A percentile compares a stretch with the other conserved stretches of the same genome.
Evolutionary conservation across 1,140 invertebrate species (phyloP).

Genomic region (Drosophila sechellia): DNA sequence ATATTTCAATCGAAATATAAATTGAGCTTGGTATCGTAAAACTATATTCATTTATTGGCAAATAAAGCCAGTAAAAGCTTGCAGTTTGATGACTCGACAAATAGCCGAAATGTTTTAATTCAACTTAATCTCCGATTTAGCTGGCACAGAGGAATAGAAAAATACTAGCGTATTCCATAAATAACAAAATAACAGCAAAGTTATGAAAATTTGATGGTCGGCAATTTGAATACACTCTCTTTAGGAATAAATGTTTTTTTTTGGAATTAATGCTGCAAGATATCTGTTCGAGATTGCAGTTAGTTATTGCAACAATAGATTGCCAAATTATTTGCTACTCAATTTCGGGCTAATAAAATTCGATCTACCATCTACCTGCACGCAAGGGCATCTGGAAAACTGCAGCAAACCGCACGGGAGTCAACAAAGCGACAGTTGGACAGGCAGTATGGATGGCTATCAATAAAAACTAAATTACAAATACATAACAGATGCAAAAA

Average conservation of each 20-base stretch:
- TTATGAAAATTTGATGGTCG: background rate
- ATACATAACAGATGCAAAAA: constrained; percentile 66
- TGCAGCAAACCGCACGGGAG: constrained; percentile 28
- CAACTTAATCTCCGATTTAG: constrained; percentile 3
- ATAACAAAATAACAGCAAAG: constrained; percentile 37
- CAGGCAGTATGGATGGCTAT: constrained; percentile 28
- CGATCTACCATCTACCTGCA: background rate
- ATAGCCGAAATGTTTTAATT: constrained; percentile 6
- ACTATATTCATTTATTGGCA: background rate
- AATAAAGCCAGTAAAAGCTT: background rate
- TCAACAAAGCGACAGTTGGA: constrained; percentile 33
- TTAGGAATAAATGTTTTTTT: too few species aligned
- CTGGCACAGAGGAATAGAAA: constrained; percentile 4
- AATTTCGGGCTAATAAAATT: constrained; percentile 6
- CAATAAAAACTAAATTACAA: constrained; percentile 73
- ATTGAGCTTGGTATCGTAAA: background rate
- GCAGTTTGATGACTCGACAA: constrained; percentile 4
- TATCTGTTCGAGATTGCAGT: constrained; percentile 8
- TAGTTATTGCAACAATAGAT: constrained; percentile 22
- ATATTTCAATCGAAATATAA: background rate
- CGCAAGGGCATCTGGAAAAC: background rate
- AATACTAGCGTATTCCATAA: constrained; percentile 16
- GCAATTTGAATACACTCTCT: constrained; percentile 1
- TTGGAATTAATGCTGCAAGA: constrained; percentile 1
- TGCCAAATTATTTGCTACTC: constrained; percentile 27